These are phyloP conservation scores for Bombus polaris DNA, from an alignment of 1,140 invertebrate genomes.

Conservation along the genomic window DNA sequence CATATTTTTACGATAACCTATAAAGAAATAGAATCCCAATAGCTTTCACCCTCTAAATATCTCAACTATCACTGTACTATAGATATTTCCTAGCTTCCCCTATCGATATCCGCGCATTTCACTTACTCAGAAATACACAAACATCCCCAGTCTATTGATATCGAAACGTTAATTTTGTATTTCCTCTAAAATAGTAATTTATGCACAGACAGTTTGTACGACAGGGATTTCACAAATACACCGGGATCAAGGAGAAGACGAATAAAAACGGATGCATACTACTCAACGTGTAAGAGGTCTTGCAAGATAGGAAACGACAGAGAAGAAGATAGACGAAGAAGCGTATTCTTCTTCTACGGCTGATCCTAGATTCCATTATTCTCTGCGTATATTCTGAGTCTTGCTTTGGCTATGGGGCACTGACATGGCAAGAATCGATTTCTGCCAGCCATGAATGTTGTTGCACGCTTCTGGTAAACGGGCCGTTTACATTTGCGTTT, in stretches of 20 bases:
- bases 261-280: not conserved
- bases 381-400: not conserved
- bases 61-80: not conserved
- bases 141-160: no score
- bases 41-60: not conserved
- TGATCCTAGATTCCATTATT: slow-evolving; percentile 31
- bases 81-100: not conserved
- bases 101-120: no score
- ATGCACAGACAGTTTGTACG: not conserved
- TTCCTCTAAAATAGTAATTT: not conserved
- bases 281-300: no score
- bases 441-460: slow-evolving; percentile 17
- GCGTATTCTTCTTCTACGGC: not conserved
- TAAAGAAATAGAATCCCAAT: not conserved
- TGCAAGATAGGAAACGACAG: no score
- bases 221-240: not conserved
- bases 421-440: slow-evolving; percentile 28
- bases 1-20: no score
- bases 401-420: not conserved
- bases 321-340: not conserved
- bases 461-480: slow-evolving; percentile 9
- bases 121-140: no score
- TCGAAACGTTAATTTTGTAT: no score
- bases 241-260: no score
- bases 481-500: slow-evolving; percentile 39